Percentiles rank a stretch among this genome's conserved stretches.
These are phyloP conservation scores for Neoniphon sammara DNA, from an alignment of 2,797 vertebrate genomes.

Conservation along the genomic window DNA sequence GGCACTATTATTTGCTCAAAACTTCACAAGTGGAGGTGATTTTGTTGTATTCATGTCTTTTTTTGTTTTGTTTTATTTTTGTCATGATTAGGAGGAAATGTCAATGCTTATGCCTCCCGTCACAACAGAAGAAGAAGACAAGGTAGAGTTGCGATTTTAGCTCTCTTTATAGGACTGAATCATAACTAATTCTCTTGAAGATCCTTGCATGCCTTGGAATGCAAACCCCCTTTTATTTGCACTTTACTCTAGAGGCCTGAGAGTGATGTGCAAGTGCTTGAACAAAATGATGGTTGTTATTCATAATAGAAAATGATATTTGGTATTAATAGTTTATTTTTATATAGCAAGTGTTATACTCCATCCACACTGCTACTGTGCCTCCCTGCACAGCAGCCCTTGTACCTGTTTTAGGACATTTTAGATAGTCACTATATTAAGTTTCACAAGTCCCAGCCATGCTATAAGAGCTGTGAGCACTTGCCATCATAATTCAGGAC, in stretches of 20 bases:
- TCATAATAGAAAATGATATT: too few species aligned
- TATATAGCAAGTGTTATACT: not conserved
- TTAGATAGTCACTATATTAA: too few species aligned
- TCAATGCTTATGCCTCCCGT: constrained; percentile 38
- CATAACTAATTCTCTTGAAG: constrained; percentile 3
- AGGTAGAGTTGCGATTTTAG: constrained; percentile 66
- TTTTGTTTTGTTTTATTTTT: constrained; percentile 17
- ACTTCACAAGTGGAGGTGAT: not conserved
- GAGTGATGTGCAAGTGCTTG: constrained; percentile 51
- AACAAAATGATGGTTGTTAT: not conserved
- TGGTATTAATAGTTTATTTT: not conserved
- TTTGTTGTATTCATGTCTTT: constrained; percentile 1
- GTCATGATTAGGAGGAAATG: constrained; percentile 54
- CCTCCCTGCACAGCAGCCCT: not conserved
- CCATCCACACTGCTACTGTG: too few species aligned
- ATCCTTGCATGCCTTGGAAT: constrained; percentile 63
- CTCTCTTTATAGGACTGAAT: not conserved
- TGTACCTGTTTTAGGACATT: not conserved
- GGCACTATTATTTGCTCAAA: not conserved
- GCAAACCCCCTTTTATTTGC: constrained; percentile 37
- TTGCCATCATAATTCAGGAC: constrained; percentile 34
- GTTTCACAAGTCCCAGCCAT: not conserved
- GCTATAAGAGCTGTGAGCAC: constrained; percentile 28
- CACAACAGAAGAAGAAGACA: constrained; percentile 54
- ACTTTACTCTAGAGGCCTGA: constrained; percentile 40